Base-by-base conservation (phyloP, 2,113 vertebrate genomes). In the Brachionichthys hirsutus region DNA sequence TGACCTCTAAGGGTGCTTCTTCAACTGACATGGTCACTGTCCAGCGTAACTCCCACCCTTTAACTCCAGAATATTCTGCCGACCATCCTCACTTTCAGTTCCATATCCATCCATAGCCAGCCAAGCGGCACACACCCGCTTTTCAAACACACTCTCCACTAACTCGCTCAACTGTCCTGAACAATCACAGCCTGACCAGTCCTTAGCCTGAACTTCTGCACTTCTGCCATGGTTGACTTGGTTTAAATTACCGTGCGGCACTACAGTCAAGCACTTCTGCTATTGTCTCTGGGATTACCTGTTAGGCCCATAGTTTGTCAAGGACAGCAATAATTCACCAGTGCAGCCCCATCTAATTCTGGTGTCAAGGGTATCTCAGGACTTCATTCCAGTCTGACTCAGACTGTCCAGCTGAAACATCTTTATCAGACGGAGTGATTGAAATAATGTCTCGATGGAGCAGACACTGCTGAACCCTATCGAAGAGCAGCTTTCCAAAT, bases 241-340 rank as follows among this genome's bases (percentile, higher is more conserved):
- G 48, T 68, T 79, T 62, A 51, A 40, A 73, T 77, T 63, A 20
- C 62, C 4, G 40, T 42, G 53, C 50, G 24, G 36, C 52, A 19
- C 34, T n/a, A 18, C 57, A 18, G 15, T 46, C 14, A 11, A 48
- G 30, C 53, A 55, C 65, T 78, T 73, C 8, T 38, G 61, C 57
- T 55, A 71, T 58, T 78, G 71, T 71, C 44, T 78, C 54, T 55
- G 47, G 83, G 85, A 87, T 89, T 80, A 88, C 75, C 78, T 83
- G 82, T 88, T 82, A 80, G 58, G 49, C 30, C 55, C 63, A 30
- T 58, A 78, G 75, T 63, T 62, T 75, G 69, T 82, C 75, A 78
- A 77, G 78, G 82, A 66, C 70, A 50, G 59, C 72, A 70, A 83
- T 87, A 83, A 81, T 77, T 82, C 73, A 50, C 67, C 20, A 1